Conservation (phyloP, 2,113 vertebrate genomes). For the Dicerorhinus sumatrensis region DNA sequence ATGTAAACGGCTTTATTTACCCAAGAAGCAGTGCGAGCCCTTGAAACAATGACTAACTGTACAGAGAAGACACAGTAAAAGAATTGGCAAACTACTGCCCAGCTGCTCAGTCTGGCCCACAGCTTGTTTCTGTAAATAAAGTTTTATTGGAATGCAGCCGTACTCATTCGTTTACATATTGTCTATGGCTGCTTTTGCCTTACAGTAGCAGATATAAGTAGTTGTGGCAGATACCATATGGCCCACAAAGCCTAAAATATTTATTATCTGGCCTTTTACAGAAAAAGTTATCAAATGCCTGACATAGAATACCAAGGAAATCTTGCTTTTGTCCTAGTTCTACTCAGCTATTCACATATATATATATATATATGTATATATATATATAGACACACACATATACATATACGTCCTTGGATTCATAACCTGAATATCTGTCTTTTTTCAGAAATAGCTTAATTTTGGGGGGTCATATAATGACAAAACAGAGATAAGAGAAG, state of each 20-base stretch:
- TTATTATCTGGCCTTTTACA: not conserved
- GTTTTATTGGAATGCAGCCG: not conserved
- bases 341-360: not conserved
- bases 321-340: not conserved
- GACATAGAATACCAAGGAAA: not conserved
- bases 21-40: not conserved
- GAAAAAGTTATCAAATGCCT: not conserved
- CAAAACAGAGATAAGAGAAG: not conserved
- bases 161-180: not conserved
- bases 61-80: not conserved
- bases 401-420: not conserved
- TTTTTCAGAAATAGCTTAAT: not conserved
- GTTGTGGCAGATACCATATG: not conserved
- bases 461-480: not conserved
- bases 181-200: not conserved
- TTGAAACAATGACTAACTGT: not conserved
- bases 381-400: too few species aligned
- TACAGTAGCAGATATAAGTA: not conserved
- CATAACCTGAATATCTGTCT: not conserved
- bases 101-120: not conserved
- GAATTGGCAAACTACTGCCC: not conserved
- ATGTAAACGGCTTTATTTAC: not conserved
- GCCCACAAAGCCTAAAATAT: not conserved
- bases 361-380: too few species aligned
- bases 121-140: not conserved